Base-by-base conservation (phyloP, 1,140 invertebrate genomes). In the Euschistus heros region DNA sequence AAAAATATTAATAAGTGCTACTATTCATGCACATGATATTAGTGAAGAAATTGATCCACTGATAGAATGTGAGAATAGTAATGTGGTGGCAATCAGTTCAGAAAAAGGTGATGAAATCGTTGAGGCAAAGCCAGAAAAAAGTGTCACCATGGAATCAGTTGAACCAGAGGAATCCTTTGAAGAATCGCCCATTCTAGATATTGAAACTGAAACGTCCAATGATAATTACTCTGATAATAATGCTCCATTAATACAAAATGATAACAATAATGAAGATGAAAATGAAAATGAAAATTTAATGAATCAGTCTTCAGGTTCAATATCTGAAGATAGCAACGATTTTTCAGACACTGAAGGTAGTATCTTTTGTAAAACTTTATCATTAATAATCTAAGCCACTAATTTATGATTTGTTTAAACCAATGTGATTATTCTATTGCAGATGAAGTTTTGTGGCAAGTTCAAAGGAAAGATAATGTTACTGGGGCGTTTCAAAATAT, bases 271-370 rank as follows among this genome's bases (percentile, higher is more conserved):
- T 18, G 7, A 55, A 10, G 22, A 18, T 13, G 52, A 18, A 18
- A 8, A 22, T 24, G 55, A 27, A 59, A 33, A n/a, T 59, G 30
- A 59, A 7, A 46, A 54, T 17, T 1, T 2, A 17, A 10, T 15
- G 3, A 24, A 33, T 22, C 27, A 26, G 20, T 54, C 50, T 50
- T 15, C 18, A 27, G 20, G 15, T 10, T 76, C 74, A 26, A n/a
- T 42, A 20, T 66, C 30, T 50, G 47, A 50, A 18, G 17, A 50
- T 50, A 22, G 20, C n/a, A 50, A 20, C 14, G 18, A 13, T 27
- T 57, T 24, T 57, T 57, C 54, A 17, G 54, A 57, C 24, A 57
- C 24, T 57, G 54, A 57, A 27, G 54, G 54, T 57, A 57, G 26
- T 24, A 0, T 26, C 2, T 50, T 50, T 50, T 50, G n/a, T 18